Base-by-base conservation (phyloP, 2,888 invertebrate genomes). In the Cosmia pyralina region DNA sequence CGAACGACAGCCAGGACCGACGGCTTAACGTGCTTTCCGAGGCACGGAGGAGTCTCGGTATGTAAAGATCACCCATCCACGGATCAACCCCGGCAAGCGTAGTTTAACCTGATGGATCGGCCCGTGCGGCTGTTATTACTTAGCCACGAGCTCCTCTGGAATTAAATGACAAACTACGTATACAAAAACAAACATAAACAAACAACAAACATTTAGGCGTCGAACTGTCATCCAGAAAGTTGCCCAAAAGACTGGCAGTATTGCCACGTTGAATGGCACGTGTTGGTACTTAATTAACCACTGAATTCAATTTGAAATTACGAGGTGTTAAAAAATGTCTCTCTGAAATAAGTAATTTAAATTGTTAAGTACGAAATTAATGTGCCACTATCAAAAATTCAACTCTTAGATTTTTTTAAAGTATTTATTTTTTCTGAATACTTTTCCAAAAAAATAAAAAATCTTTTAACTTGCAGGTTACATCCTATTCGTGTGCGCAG, bases 401-500 rank as follows among this genome's bases (percentile, higher is more conserved):
- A 13, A n/a, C 7, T 19, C 8, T 1, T 13, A 38, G 1, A 19
- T 59, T n/a, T 13, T 58, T 15, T n/a, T 19, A 11, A 17, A 17
- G 28, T 4, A 4, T 57, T 17, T 57, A 5, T 2, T 34, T 13
- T 38, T 59, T 38, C 8, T n/a, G 4, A 19, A 38, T 7, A 7
- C 19, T 4, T n/a, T 59, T 38, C 4, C 1, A 15, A 15, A 4
- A 38, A 22, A 22, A 13, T 6, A 13, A 22, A 62, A 44, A 19
- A 28, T 17, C 11, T 2, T 41, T 28, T 28, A 19, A 19, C 10
- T 64, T 69, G 44, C 69, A 69, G 92, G 72, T 57, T 86, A 72
- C 13, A 0, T 87, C n/a, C 50, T 90, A 8, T 85, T 77, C 48
- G 6, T 87, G 2, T 13, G 82, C 4, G 89, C 89, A 8, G 87